phyloP scores from a whole-genome alignment of 2,888 invertebrate genomes.

The Diarsia rubi region DNA sequence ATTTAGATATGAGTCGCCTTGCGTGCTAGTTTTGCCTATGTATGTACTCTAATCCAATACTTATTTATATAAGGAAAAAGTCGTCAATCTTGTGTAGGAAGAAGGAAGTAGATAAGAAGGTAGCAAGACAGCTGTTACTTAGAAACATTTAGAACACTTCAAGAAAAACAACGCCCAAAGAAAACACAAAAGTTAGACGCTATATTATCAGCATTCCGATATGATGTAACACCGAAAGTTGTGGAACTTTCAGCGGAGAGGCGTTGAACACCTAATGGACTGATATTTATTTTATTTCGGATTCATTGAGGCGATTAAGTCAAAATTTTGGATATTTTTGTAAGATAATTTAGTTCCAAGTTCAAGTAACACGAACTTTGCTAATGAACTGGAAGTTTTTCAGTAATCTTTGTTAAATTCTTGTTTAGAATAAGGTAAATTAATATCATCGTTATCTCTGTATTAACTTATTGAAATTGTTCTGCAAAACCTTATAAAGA shows the following conservation, averaged over 20 bases:
- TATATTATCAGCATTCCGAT: constrained; percentile 36
- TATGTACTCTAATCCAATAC: too few species aligned
- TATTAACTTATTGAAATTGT: constrained; percentile 35
- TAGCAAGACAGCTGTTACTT: constrained; percentile 35
- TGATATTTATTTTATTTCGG: constrained; percentile 50
- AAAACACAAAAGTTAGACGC: constrained; percentile 35
- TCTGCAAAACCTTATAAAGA: constrained; percentile 7
- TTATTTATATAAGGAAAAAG: neutral
- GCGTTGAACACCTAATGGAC: constrained; percentile 40
- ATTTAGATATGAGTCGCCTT: constrained; percentile 26
- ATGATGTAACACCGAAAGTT: constrained; percentile 50
- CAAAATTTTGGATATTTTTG: constrained; percentile 48
- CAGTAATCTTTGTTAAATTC: constrained; percentile 31
- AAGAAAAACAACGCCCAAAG: constrained; percentile 39
- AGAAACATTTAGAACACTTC: constrained; percentile 35
- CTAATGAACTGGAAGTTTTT: constrained; percentile 40
- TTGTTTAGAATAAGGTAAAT: constrained; percentile 28
- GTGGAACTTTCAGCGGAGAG: constrained; percentile 32
- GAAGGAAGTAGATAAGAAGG: neutral
- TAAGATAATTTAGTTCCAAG: constrained; percentile 34
- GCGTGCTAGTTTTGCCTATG: neutral
- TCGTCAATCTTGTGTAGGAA: neutral
- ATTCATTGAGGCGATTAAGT: constrained; percentile 39
- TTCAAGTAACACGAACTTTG: constrained; percentile 33
- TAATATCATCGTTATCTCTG: constrained; percentile 39